Evolutionary conservation across 2,113 vertebrate species (phyloP).

Genomic region (Anser brachyrhynchus): DNA sequence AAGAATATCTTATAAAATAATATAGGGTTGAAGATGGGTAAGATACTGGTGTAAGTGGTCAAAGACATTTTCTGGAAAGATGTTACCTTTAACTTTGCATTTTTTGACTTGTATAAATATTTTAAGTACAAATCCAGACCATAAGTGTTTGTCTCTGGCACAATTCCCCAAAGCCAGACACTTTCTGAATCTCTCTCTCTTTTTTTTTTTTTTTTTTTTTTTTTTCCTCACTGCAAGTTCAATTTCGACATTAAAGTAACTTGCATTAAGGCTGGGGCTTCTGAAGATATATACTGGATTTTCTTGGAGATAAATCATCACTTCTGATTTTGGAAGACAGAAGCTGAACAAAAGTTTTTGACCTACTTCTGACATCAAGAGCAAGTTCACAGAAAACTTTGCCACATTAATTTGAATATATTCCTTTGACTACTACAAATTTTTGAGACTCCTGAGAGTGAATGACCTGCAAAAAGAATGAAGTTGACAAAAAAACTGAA

Average conservation of each 20-base stretch:
- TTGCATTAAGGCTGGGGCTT: not conserved
- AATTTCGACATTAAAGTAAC: not conserved
- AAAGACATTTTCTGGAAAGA: not conserved
- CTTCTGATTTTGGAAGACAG: not conserved
- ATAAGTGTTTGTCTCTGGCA: not conserved
- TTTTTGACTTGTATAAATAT: not conserved
- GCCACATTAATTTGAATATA: not conserved
- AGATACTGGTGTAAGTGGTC: not conserved
- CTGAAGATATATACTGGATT: not conserved
- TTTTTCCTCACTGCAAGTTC: not conserved
- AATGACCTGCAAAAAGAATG: not conserved
- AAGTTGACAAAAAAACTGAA: not conserved
- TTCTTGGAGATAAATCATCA: not conserved
- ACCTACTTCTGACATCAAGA: not conserved
- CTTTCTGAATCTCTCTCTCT: not conserved
- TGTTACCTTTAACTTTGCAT: not conserved
- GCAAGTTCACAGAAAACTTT: not conserved
- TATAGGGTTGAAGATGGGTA: not conserved
- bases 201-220: not conserved
- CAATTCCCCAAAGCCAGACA: not conserved
- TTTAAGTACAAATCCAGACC: not conserved
- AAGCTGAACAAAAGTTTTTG: not conserved
- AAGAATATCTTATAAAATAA: not conserved
- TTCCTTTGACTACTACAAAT: not conserved
- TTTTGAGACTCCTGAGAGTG: not conserved